Evolutionary conservation across 2,113 vertebrate genomes (phyloP).

Genomic region (Scartelaos histophorus): DNA sequence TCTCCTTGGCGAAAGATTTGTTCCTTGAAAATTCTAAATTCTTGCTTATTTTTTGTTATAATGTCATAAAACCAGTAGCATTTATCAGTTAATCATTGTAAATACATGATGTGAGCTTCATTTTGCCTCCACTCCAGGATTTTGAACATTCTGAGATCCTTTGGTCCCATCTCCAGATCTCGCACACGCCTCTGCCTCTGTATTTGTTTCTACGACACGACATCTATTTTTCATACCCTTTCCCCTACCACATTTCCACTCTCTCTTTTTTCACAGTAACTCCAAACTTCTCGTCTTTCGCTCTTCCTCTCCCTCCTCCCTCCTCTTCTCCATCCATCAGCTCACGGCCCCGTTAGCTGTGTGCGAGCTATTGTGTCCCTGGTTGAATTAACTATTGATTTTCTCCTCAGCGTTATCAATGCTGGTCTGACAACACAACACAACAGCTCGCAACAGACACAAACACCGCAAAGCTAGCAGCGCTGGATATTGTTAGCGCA

Average conservation of each 20-base stretch:
- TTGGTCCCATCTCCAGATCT: background rate
- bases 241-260: background rate
- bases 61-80: no score
- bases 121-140: no score
- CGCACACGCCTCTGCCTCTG: background rate
- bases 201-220: background rate
- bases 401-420: slow-evolving; percentile 73
- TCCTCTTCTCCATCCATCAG: slow-evolving; percentile 66
- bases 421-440: slow-evolving; percentile 69
- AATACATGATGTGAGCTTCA: no score
- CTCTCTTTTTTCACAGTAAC: slow-evolving; percentile 26
- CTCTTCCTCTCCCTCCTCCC: slow-evolving; percentile 5
- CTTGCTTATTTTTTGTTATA: no score
- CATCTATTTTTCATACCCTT: background rate
- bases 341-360: slow-evolving; percentile 49
- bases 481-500: slow-evolving; percentile 26
- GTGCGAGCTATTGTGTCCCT: slow-evolving; percentile 70
- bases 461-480: slow-evolving; percentile 19
- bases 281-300: slow-evolving; percentile 6
- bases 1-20: no score
- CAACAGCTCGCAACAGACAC: slow-evolving; percentile 49
- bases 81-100: no score
- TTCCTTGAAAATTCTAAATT: no score
- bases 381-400: slow-evolving; percentile 78
- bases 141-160: no score